phyloP scores from a whole-genome alignment of 2,797 vertebrate species.

The Ptychobarbus kaznakovi region DNA sequence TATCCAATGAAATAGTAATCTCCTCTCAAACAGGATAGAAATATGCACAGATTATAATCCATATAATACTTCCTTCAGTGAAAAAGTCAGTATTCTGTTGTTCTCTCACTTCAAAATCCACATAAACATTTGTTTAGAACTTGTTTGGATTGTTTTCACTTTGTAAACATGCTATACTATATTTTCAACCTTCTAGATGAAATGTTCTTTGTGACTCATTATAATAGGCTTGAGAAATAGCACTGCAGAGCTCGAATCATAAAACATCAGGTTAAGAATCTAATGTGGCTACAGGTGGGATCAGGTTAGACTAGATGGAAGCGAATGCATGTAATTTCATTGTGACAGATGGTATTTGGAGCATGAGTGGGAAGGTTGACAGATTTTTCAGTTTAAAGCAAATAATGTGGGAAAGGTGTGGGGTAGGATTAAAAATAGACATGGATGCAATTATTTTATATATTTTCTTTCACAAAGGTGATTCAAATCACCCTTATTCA shows the following conservation, averaged over 20 bases:
- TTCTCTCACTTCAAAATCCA: not conserved
- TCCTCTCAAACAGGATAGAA: not conserved
- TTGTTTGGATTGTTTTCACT: not conserved
- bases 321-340: too few species aligned
- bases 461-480: not conserved
- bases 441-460: not conserved
- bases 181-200: not conserved
- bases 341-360: not conserved
- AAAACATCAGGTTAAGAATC: conserved; percentile 2
- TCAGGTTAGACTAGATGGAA: conserved; percentile 21
- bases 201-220: not conserved
- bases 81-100: not conserved
- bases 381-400: not conserved
- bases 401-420: not conserved
- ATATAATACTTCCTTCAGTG: not conserved
- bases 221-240: not conserved
- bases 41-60: not conserved
- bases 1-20: not conserved
- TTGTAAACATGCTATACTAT: not conserved
- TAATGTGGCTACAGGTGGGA: not conserved
- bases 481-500: not conserved
- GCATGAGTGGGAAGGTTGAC: not conserved
- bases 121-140: not conserved
- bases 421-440: not conserved
- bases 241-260: not conserved